These are phyloP conservation scores for Timema cristinae DNA, from an alignment of 2,888 invertebrate species.

Conservation along the genomic window DNA sequence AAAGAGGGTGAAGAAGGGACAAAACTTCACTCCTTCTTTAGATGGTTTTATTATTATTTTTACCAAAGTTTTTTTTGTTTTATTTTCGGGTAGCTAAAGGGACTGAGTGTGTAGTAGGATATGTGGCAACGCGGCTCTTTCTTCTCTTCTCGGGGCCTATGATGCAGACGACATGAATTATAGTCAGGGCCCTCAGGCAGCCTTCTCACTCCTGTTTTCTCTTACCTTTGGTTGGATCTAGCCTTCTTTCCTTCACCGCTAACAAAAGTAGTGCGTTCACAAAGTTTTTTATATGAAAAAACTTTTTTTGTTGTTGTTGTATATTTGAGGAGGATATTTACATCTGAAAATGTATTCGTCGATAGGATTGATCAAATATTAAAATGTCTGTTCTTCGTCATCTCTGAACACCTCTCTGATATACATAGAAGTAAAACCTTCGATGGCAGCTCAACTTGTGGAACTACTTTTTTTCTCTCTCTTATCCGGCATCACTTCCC, in stretches of 20 bases:
- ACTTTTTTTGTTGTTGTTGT: too few species aligned
- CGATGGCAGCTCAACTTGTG: constrained; percentile 9
- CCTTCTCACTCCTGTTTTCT: constrained; percentile 30
- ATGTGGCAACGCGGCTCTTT: constrained; percentile 26
- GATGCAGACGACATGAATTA: constrained; percentile 36
- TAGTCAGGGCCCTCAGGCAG: constrained; percentile 31
- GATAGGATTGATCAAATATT: too few species aligned
- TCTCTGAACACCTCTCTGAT: too few species aligned
- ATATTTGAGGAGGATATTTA: too few species aligned
- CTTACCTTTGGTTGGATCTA: not conserved
- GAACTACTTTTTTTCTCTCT: constrained; percentile 18
- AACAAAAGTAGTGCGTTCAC: too few species aligned
- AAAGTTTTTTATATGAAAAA: too few species aligned
- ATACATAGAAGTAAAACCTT: not conserved
- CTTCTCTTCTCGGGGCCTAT: constrained; percentile 21
- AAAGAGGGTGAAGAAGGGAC: not conserved
- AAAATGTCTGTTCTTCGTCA: too few species aligned
- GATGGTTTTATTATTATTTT: constrained; percentile 8
- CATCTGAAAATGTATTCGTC: too few species aligned
- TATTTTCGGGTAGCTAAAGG: constrained; percentile 15
- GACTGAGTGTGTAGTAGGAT: not conserved
- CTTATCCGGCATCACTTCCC: constrained; percentile 9
- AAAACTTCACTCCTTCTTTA: constrained; percentile 12
- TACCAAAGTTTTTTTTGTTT: constrained; percentile 1
- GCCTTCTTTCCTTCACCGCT: too few species aligned